Conservation (phyloP, 64 coral and sea anemone species). For the Montipora foliosa region DNA sequence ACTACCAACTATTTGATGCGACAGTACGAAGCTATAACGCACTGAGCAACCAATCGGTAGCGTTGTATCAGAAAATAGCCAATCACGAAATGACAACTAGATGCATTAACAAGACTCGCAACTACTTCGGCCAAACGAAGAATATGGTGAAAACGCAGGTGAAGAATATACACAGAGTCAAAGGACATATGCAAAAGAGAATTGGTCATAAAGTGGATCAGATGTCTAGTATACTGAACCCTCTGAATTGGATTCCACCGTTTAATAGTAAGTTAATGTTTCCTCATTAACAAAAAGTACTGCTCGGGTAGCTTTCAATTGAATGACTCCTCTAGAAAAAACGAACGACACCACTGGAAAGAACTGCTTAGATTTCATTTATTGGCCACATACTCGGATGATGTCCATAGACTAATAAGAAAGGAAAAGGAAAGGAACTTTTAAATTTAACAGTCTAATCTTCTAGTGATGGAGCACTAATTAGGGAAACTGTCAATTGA, state of each 20-base stretch:
- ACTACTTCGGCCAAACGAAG: slow-evolving; percentile 60
- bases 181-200: slow-evolving; percentile 52
- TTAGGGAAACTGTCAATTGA: no score
- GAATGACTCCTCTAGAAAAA: background rate
- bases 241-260: slow-evolving; percentile 91
- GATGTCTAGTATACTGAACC: slow-evolving; percentile 61
- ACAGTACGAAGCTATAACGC: slow-evolving; percentile 36
- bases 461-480: no score
- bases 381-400: no score
- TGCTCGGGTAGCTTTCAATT: background rate
- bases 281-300: no score
- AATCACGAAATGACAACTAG: slow-evolving; percentile 60
- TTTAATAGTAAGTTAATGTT: slow-evolving; percentile 90
- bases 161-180: slow-evolving; percentile 51
- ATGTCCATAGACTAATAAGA: no score
- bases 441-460: no score
- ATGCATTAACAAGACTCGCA: slow-evolving; percentile 34
- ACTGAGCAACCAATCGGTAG: slow-evolving; percentile 1
- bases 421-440: no score
- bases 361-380: background rate
- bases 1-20: background rate
- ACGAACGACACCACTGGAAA: background rate
- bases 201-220: slow-evolving; percentile 58
- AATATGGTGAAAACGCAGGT: slow-evolving; percentile 47
- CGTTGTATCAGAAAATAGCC: slow-evolving; percentile 53